Conservation (phyloP, 1,140 invertebrate genomes). For the Diorhabda sublineata region DNA sequence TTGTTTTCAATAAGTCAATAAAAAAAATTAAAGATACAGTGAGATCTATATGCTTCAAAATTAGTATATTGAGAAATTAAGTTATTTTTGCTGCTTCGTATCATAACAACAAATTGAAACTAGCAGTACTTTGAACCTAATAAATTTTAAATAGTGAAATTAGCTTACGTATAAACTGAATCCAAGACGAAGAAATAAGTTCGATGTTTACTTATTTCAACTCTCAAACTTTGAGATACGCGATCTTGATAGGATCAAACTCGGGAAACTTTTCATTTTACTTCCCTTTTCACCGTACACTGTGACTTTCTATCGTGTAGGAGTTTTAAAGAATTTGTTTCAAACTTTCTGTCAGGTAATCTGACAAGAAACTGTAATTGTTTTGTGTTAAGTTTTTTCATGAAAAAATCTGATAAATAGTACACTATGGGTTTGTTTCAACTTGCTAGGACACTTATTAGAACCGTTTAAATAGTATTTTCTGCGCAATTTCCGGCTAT, state of each 20-base stretch:
- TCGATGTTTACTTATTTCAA: not conserved
- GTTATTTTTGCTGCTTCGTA: too few relatives aligned
- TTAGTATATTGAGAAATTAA: too few relatives aligned
- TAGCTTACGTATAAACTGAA: not conserved
- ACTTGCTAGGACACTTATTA: too few relatives aligned
- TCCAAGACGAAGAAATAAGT: not conserved
- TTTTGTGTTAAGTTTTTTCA: not conserved
- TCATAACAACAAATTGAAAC: too few relatives aligned
- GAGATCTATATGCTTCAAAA: too few relatives aligned
- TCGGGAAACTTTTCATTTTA: not conserved
- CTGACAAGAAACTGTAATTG: not conserved
- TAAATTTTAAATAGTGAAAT: not conserved
- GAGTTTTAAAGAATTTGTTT: not conserved
- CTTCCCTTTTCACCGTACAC: not conserved
- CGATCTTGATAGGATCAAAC: not conserved
- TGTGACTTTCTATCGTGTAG: not conserved
- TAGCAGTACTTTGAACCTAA: not conserved
- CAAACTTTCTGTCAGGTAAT: not conserved
- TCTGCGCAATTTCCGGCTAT: too few relatives aligned
- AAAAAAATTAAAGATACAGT: too few relatives aligned
- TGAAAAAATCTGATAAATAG: too few relatives aligned
- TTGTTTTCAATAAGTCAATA: too few relatives aligned
- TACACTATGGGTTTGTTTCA: too few relatives aligned
- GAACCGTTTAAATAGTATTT: too few relatives aligned
- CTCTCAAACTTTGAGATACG: not conserved